Evolutionary conservation across 2,797 vertebrate genomes (phyloP).

Genomic region (Labeo calbasu): DNA sequence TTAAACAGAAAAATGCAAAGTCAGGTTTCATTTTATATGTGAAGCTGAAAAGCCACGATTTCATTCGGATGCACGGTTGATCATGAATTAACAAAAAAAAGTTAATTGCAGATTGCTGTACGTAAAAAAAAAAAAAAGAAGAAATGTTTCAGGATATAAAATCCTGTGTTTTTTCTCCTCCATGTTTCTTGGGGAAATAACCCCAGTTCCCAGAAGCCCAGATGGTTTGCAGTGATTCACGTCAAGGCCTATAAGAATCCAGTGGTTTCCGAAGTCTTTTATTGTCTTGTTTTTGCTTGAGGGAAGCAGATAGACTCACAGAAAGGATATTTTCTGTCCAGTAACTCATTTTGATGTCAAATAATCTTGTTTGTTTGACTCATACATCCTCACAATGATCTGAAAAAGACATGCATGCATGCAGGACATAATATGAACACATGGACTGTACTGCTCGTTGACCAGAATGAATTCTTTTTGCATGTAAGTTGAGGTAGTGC

Average conservation of each 20-base stretch:
- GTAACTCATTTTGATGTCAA: background rate
- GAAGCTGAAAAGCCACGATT: constrained; percentile 71
- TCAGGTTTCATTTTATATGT: constrained; percentile 68
- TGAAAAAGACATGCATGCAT: background rate
- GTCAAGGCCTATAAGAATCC: constrained; percentile 61
- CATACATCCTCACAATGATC: background rate
- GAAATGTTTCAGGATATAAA: constrained; percentile 34
- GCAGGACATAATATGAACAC: background rate
- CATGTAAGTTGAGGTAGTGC: background rate
- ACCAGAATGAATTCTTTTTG: too few species aligned
- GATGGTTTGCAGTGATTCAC: constrained; percentile 20
- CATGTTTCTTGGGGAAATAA: background rate
- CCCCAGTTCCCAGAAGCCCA: background rate
- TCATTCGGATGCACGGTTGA: constrained; percentile 64
- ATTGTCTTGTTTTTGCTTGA: constrained; percentile 62
- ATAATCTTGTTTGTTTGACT: background rate
- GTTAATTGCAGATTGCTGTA: constrained; percentile 77
- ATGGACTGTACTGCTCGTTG: too few species aligned
- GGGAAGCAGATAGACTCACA: constrained; percentile 71
- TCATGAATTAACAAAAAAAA: constrained; percentile 53
- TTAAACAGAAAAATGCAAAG: constrained; percentile 71
- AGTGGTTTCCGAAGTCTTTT: constrained; percentile 66
- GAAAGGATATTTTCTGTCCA: constrained; percentile 47
- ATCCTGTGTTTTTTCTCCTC: background rate
- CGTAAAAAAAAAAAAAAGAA: constrained; percentile 53